A percentile compares a stretch with the other conserved stretches of the same genome.
Conservation (phyloP, 1,140 invertebrate genomes). For the Heliothis subflexa region DNA sequence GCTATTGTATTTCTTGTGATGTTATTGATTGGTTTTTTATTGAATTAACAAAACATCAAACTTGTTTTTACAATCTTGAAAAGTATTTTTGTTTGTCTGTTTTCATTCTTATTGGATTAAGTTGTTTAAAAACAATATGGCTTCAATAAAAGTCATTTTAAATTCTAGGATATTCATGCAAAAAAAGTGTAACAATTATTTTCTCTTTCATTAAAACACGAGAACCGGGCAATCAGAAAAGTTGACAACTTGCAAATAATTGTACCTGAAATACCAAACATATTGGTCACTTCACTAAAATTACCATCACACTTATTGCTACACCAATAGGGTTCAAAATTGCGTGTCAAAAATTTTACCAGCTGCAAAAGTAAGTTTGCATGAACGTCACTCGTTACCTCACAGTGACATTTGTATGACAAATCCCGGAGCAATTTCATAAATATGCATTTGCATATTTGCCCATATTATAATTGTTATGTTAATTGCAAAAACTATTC, state of each 20-base stretch:
- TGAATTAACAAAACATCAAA: too few species aligned
- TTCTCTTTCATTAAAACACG: conserved; percentile 27
- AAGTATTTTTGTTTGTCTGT: background rate
- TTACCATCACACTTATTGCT: background rate
- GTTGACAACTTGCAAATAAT: conserved; percentile 35
- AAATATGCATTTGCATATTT: conserved; percentile 26
- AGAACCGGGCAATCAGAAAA: conserved; percentile 27
- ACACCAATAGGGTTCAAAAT: background rate
- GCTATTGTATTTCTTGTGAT: too few species aligned
- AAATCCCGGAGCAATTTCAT: conserved; percentile 33
- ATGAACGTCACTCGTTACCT: conserved; percentile 18
- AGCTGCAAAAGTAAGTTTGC: background rate
- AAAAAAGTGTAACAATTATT: conserved; percentile 24
- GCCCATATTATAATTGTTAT: conserved; percentile 17
- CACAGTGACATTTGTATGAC: conserved; percentile 29
- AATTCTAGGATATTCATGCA: conserved; percentile 13
- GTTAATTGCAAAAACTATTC: conserved; percentile 20
- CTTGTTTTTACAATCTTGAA: background rate
- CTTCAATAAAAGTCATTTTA: conserved; percentile 3
- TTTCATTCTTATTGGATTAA: background rate
- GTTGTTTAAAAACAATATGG: too few species aligned
- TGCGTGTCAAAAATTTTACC: background rate
- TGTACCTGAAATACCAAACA: conserved; percentile 4
- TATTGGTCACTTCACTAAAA: background rate
- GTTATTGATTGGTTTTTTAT: too few species aligned